phyloP scores from a whole-genome alignment of 2,797 vertebrate species.

The Hylomyscus alleni region DNA sequence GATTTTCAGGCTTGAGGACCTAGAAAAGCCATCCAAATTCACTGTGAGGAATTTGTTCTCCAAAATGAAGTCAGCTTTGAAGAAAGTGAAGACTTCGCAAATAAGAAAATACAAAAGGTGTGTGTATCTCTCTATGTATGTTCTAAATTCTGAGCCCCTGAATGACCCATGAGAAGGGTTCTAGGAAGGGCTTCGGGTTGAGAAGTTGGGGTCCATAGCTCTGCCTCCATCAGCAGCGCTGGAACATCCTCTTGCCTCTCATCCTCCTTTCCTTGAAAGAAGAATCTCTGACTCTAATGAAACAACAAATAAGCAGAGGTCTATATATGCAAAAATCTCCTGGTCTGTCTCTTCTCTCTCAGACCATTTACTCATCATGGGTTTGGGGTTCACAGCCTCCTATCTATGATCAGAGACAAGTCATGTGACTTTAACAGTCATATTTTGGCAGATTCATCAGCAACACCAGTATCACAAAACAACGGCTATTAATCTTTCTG shows the following conservation, averaged over 20 bases:
- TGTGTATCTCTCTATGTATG: not conserved
- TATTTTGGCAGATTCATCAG: not conserved
- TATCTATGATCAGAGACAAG: not conserved
- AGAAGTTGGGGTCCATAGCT: not conserved
- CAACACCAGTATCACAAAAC: not conserved
- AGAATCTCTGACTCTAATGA: not conserved
- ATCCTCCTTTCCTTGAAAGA: not conserved
- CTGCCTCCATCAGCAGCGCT: not conserved
- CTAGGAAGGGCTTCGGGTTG: not conserved
- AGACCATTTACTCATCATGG: not conserved
- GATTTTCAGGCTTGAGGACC: conserved; percentile 42
- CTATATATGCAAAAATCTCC: not conserved
- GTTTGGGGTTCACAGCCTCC: not conserved
- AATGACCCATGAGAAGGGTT: not conserved
- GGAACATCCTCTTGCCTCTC: not conserved
- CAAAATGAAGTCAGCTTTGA: not conserved
- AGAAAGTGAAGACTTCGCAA: not conserved
- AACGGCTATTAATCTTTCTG: not conserved
- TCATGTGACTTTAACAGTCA: not conserved
- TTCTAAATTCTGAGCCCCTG: not conserved
- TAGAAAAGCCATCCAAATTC: conserved; percentile 19
- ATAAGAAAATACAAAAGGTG: not conserved
- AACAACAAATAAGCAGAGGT: conserved; percentile 23
- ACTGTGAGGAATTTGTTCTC: not conserved
- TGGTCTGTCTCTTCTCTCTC: not conserved